Percentiles rank a stretch among this genome's conserved stretches.
Conservation (phyloP, 2,113 vertebrate species). For the Dendrocopos noguchii region DNA sequence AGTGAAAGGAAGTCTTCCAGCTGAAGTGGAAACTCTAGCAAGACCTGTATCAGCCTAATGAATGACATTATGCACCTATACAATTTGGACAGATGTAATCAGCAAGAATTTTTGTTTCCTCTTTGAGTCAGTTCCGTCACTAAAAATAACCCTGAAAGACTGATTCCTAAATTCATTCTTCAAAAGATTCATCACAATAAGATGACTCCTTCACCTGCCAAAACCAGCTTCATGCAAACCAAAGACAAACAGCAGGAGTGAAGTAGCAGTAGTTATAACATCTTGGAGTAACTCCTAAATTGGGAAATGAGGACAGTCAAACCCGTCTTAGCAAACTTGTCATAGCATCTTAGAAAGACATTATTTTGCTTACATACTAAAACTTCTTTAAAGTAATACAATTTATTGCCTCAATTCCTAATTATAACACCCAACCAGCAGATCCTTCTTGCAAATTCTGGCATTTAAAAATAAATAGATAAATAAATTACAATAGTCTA, state of each 20-base stretch:
- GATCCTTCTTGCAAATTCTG: not conserved
- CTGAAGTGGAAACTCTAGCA: not conserved
- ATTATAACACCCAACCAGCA: not conserved
- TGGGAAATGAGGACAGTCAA: not conserved
- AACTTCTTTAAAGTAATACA: no score
- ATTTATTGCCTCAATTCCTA: not conserved
- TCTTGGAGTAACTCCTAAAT: not conserved
- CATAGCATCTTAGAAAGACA: not conserved
- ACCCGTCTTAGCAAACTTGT: not conserved
- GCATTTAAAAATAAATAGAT: not conserved
- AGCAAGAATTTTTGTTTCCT: not conserved
- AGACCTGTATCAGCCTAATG: not conserved
- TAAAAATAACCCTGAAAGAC: not conserved
- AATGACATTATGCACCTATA: not conserved
- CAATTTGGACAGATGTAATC: not conserved
- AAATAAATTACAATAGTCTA: not conserved
- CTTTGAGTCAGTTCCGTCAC: not conserved
- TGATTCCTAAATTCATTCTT: conserved; percentile 10
- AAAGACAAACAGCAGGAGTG: not conserved
- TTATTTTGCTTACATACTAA: not conserved
- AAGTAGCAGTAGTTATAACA: fast-evolving
- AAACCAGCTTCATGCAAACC: not conserved
- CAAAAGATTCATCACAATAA: not conserved
- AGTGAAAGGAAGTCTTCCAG: not conserved
- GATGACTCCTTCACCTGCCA: not conserved